These are phyloP conservation scores for Nudaria mundana DNA, from an alignment of 2,888 invertebrate genomes.

Conservation along the genomic window DNA sequence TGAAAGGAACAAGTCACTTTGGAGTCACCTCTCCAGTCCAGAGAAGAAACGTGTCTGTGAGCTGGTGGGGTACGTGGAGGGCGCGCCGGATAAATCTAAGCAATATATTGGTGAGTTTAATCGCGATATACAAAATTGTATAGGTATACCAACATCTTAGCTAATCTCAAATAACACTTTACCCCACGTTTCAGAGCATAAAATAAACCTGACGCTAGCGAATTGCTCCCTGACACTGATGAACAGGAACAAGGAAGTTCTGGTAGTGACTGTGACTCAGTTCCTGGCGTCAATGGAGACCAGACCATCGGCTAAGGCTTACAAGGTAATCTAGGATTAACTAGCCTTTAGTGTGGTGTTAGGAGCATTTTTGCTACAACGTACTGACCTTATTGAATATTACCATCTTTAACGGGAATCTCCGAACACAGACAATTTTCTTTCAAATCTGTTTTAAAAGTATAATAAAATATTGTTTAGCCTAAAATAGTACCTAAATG, in stretches of 20 bases:
- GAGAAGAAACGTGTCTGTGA: conserved; percentile 83
- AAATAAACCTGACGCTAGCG: conserved; percentile 87
- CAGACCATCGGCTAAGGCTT: conserved; percentile 84
- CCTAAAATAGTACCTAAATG: no score
- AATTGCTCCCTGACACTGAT: conserved; percentile 86
- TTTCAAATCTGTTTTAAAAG: no score
- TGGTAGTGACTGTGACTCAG: conserved; percentile 87
- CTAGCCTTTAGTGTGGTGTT: no score
- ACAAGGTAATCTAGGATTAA: conserved; percentile 66
- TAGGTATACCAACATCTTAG: no score
- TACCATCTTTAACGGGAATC: no score
- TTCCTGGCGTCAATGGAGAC: conserved; percentile 85
- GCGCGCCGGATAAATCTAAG: conserved; percentile 75
- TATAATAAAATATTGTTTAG: no score
- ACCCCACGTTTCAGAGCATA: conserved; percentile 85
- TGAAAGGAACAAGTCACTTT: conserved; percentile 76
- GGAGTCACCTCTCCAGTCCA: conserved; percentile 84
- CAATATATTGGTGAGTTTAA: conserved; percentile 79
- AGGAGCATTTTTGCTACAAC: no score
- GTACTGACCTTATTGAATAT: no score
- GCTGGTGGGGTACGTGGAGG: conserved; percentile 83
- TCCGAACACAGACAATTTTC: no score
- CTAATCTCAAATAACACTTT: no score
- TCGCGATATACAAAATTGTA: background rate
- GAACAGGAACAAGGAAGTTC: conserved; percentile 85